Evolutionary conservation across 2,113 vertebrate genomes (phyloP).

Genomic region (Forbesichthys agassizii): DNA sequence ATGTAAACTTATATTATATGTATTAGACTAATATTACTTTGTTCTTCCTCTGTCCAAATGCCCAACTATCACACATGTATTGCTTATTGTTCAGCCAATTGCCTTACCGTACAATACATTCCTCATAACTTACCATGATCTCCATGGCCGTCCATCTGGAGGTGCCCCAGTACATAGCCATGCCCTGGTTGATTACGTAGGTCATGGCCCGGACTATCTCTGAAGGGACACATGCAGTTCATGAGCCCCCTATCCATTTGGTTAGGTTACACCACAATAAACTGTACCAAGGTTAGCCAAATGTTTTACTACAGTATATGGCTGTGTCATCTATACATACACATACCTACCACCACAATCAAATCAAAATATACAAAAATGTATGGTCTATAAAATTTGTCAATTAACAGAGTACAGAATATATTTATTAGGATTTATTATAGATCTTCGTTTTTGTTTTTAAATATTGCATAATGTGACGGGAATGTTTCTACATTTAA

Average conservation of each 20-base stretch:
- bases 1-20: too few relatives aligned
- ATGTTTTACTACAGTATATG: too few relatives aligned
- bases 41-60: background rate
- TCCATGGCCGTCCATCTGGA: slow-evolving; percentile 98
- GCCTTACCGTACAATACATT: background rate
- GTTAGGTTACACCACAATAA: background rate
- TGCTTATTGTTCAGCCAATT: background rate
- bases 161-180: slow-evolving; percentile 99
- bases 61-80: background rate
- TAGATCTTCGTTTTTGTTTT: too few relatives aligned
- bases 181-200: slow-evolving; percentile 95
- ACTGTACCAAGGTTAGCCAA: too few relatives aligned
- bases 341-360: too few relatives aligned
- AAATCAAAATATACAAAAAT: too few relatives aligned
- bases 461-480: too few relatives aligned
- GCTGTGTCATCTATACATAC: too few relatives aligned
- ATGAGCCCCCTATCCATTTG: background rate
- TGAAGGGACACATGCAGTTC: slow-evolving; percentile 54
- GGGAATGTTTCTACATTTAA: too few relatives aligned
- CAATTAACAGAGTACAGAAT: too few relatives aligned
- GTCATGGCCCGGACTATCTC: slow-evolving; percentile 98
- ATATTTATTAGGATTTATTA: too few relatives aligned
- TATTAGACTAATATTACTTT: background rate
- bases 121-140: slow-evolving; percentile 86
- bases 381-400: too few relatives aligned